Evolutionary conservation across 2,797 vertebrate species (phyloP), one percentile per base, ranked within the genome.

Genomic region (Cyclura pinguis): DNA sequence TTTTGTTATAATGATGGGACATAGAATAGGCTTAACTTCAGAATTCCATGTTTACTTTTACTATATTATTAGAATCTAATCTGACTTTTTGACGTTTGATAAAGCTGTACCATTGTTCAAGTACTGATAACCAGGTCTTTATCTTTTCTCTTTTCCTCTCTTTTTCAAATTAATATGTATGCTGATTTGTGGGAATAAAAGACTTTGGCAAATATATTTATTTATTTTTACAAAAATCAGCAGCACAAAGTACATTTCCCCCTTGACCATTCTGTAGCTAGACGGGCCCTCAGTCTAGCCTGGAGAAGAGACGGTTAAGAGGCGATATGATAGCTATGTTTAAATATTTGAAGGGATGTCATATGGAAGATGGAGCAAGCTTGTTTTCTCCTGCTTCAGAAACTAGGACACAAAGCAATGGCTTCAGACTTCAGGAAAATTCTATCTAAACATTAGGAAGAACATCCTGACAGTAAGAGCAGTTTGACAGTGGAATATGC

Each of bases 81-180:
- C 92, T 93, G 92, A 95, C 95, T 92, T 95, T 88, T 92, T 82
- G 88, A 91, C 95, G 4, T 59, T 50, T 78, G 91, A 93, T 94
- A 93, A 96, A 94, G 47, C 55, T 91, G 18, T 90, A 64, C 94
- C 47, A 50, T 94, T 95, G 92, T 93, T 93, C 92, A 95, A 80
- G 88, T 96, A 94, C 76, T 92, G 94, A 88, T 93, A 95, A 78
- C 88, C 85, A 47, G 0, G 0, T 0, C 4, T 84, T 0, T 94
- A 85, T 83, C 78, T 92, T 38, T 93, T 84, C 69, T 78, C 67
- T 90, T 0, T 82, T 92, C 59, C 18, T 4, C 59, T 92, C 87
- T n/a, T 92, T 88, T n/a, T 62, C 84, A 69, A 92, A 81, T 91
- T 93, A 80, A 80, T 80, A 87, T 88, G 93, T 74, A 6, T 64